Evolutionary conservation across 2,113 vertebrate species (phyloP), one percentile per base, ranked within the genome.

Genomic region (Phaethornis superciliosus): DNA sequence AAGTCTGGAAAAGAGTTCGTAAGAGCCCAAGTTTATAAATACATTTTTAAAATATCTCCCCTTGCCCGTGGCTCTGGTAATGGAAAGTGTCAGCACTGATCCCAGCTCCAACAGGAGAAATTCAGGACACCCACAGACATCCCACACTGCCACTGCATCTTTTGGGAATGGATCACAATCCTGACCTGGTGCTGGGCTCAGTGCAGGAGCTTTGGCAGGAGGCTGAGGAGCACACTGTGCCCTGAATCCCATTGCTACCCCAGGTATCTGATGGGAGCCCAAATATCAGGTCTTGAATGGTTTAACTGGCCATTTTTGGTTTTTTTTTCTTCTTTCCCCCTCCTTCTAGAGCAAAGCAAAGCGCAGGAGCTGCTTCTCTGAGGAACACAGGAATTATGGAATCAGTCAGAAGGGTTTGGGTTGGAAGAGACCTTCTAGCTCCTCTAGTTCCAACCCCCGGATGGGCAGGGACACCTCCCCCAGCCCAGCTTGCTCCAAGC

Each of bases 251-350:
- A 8, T 1, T 8, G 35, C 37, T 40, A 10, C 37, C 0, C 1
- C 40, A 3, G 40, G 40, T 47, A 4, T 35, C 15, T 3, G 64
- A 17, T 4, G 17, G 40, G 21, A 65, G 37, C 2, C 0, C 0
- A 0, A 42, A 9, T 10, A 42, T 16, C 18, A 3, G 15, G 37
- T 9, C 35, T 35, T 11, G 22, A 59, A 33, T 8, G 16, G 22
- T 40, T 81, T 40, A 47, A 77, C 23, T 16, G 22, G 26, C 15
- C 7, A 7, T n/a, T 6, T 37, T 16, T 46, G 11, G 11, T 46
- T 6, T 46, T 46, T 40, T 40, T 11, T 40, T 40, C 11, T 40
- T 11, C 17, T 46, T 46, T 46, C 14, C 14, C 44, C 44, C 33
- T 58, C 13, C 69, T 86, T 37, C 15, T 16, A 54, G 30, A 6